These are phyloP conservation scores for Metridium senile DNA, from an alignment of 92 coral and sea anemone genomes.

Conservation along the genomic window DNA sequence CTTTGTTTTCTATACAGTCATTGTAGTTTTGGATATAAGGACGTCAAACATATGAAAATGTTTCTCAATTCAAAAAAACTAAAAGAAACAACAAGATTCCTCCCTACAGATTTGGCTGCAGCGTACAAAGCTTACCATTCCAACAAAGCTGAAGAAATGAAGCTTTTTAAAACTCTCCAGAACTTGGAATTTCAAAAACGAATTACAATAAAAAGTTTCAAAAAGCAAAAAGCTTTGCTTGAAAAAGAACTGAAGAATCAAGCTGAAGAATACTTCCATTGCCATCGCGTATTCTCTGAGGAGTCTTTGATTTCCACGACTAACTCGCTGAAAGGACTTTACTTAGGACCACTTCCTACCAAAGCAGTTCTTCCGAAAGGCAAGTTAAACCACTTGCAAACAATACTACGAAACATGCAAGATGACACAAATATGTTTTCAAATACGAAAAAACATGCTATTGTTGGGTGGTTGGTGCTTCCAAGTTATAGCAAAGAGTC, in stretches of 20 bases:
- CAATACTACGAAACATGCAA: slow-evolving; percentile 33
- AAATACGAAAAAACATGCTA: neutral
- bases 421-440: slow-evolving; percentile 14
- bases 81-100: neutral
- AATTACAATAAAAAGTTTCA: slow-evolving; percentile 18
- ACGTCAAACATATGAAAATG: no score
- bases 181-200: slow-evolving; percentile 48
- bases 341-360: slow-evolving; percentile 57
- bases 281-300: slow-evolving; percentile 67
- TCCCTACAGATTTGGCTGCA: slow-evolving; percentile 63
- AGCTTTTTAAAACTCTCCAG: slow-evolving; percentile 31
- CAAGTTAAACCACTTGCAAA: slow-evolving; percentile 40
- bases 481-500: neutral
- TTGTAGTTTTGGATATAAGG: no score
- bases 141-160: slow-evolving; percentile 50
- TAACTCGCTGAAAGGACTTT: slow-evolving; percentile 12
- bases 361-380: slow-evolving; percentile 54
- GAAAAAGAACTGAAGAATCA: slow-evolving; percentile 44
- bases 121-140: slow-evolving; percentile 42
- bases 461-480: neutral
- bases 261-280: slow-evolving; percentile 44
- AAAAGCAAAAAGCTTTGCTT: slow-evolving; percentile 23
- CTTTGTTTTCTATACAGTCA: no score
- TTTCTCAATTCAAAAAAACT: neutral
- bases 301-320: slow-evolving; percentile 46